Base-by-base conservation (phyloP, 2,797 vertebrate species). In the Tenualosa ilisha region DNA sequence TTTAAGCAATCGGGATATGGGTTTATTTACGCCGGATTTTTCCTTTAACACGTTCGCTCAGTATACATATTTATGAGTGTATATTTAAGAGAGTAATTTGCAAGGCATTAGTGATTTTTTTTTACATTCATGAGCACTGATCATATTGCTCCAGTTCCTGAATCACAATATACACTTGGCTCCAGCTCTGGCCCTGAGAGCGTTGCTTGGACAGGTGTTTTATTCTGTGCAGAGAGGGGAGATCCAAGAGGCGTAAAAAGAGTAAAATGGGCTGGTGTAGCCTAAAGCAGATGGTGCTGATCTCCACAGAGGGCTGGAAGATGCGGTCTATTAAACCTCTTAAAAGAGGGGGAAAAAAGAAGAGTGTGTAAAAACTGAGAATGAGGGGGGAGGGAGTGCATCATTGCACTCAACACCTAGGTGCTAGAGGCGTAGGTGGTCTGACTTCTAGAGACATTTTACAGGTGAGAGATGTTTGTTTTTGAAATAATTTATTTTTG, bases 281-380 rank as follows among this genome's bases (percentile, higher is more conserved):
- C 83, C 84, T 68, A 59, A 87, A 89, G 85, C 90, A 91, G 91
- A 90, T 90, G 88, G 87, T 86, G 86, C 68, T 85, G 82, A 86
- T 85, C 85, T 51, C 56, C 86, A 83, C 82, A 81, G 81, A 88
- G 89, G 85, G 81, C 63, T 75, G 82, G 51, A 84, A 81, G 88
- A 88, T 72, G 87, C 84, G 86, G 84, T 88, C 87, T 83, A 87
- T 85, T 88, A 88, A 89, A 86, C 86, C 83, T 84, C 26, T 9
- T 20, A 43, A 75, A 20, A 43, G 37, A 17, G 17, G 37, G 0
- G 31, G 31, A 31, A 3, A 75, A 59, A 59, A 37, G 37, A 40
- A 40, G 68, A 40, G 31, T 40, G 13, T 40, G 68, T 4, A 51
- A 51, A 51, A 12, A 51, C 50, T 72, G 31, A 43, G 15, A 75